A percentile compares a stretch with the other conserved stretches of the same genome.
Conservation (phyloP, 2,797 vertebrate species). For the Typhlichthys eigenmanni region DNA sequence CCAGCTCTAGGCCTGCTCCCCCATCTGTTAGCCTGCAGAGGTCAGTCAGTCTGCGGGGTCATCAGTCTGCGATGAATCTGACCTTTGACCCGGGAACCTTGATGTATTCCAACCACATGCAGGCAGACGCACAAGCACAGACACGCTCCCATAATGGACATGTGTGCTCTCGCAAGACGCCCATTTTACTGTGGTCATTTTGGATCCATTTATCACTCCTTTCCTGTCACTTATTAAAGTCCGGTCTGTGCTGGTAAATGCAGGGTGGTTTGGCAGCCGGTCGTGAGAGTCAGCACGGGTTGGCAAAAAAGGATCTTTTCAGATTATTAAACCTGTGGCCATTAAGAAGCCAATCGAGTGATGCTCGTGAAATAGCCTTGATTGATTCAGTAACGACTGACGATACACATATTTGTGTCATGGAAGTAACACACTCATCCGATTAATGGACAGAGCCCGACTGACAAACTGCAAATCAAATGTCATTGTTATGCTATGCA, state of each 20-base stretch:
- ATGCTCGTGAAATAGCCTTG: constrained; percentile 59
- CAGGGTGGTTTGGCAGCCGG: constrained; percentile 23
- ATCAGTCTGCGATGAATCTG: constrained; percentile 81
- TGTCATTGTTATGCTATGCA: not conserved
- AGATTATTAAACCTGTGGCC: constrained; percentile 50
- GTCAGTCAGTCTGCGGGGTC: constrained; percentile 78
- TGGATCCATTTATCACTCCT: constrained; percentile 77
- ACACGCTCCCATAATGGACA: constrained; percentile 71
- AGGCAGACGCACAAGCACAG: constrained; percentile 67
- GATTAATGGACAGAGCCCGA: not conserved
- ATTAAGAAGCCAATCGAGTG: constrained; percentile 68
- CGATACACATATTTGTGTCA: constrained; percentile 23
- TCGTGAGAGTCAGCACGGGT: constrained; percentile 21
- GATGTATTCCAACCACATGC: constrained; percentile 79
- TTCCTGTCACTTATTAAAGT: constrained; percentile 68
- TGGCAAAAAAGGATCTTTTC: constrained; percentile 39
- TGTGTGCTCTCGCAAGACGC: constrained; percentile 69
- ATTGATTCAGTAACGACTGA: constrained; percentile 54
- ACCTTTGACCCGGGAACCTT: constrained; percentile 74
- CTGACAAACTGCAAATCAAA: not conserved
- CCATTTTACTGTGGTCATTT: constrained; percentile 71
- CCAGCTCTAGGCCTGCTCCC: constrained; percentile 48
- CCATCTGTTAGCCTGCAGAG: constrained; percentile 68
- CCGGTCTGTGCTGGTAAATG: constrained; percentile 48
- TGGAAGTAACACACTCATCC: not conserved